phyloP scores from a whole-genome alignment of 2,888 invertebrate species.

The Ormyrus nitidulus region DNA sequence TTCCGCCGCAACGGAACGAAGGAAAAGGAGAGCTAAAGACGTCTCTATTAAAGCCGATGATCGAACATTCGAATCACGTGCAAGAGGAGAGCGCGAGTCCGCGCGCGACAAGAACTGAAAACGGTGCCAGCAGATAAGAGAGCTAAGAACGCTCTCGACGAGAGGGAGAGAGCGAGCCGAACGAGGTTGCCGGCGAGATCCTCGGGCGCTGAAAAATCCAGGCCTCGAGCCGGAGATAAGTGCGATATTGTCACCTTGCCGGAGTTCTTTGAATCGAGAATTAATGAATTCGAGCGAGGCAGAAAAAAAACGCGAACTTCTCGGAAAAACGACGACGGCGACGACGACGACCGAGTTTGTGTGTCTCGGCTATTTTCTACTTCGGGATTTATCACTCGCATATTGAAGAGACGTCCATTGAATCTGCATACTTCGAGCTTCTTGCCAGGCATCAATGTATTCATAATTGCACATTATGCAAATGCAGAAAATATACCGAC shows the following conservation, averaged over 20 bases:
- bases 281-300: conserved; percentile 8
- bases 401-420: not conserved
- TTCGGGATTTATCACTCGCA: not conserved
- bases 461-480: no score
- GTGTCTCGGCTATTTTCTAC: not conserved
- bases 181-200: no score
- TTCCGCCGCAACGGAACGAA: not conserved
- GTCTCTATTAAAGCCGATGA: conserved; percentile 46
- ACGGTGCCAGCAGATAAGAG: conserved; percentile 10
- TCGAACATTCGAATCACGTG: conserved; percentile 50
- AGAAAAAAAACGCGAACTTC: conserved; percentile 1
- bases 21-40: conserved; percentile 8
- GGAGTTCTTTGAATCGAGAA: conserved; percentile 12
- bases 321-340: not conserved
- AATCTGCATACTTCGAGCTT: not conserved
- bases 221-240: conserved; percentile 1
- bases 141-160: not conserved
- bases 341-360: not conserved
- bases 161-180: no score
- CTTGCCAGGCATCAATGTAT: not conserved
- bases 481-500: not conserved
- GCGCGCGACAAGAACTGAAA: not conserved
- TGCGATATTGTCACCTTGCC: not conserved
- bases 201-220: no score
- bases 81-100: not conserved